These are phyloP conservation scores for Blastobasis lacticolella DNA, from an alignment of 2,888 invertebrate species.

Conservation along the genomic window DNA sequence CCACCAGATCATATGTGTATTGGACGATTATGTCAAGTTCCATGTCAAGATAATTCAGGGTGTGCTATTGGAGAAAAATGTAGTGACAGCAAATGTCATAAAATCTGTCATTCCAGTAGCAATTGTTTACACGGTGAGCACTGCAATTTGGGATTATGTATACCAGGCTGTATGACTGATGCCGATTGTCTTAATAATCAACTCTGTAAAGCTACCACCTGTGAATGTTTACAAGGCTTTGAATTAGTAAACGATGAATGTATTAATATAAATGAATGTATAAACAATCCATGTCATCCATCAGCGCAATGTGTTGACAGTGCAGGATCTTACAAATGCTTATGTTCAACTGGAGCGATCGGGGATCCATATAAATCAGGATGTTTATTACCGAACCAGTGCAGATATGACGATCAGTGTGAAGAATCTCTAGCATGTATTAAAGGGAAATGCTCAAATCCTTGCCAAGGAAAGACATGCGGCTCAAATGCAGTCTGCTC, in stretches of 20 bases:
- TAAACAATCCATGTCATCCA: conserved; percentile 84
- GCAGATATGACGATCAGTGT: conserved; percentile 83
- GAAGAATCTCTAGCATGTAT: conserved; percentile 83
- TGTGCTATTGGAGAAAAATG: conserved; percentile 92
- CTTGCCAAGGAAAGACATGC: conserved; percentile 82
- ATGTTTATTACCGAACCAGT: conserved; percentile 85
- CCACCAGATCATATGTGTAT: conserved; percentile 85
- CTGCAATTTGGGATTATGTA: conserved; percentile 86
- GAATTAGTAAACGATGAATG: conserved; percentile 83
- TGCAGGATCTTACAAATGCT: conserved; percentile 86
- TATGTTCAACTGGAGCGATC: conserved; percentile 85
- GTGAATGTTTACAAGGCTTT: conserved; percentile 86
- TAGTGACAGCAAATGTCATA: conserved; percentile 83
- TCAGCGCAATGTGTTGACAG: conserved; percentile 86
- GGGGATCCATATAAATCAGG: conserved; percentile 81
- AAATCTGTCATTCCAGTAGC: conserved; percentile 91
- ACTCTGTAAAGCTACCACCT: conserved; percentile 82
- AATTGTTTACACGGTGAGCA: conserved; percentile 94
- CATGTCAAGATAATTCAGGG: conserved; percentile 80
- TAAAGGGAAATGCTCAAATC: conserved; percentile 85
- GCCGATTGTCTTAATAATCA: conserved; percentile 86
- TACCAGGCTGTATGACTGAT: conserved; percentile 87
- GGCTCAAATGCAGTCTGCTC: conserved; percentile 85
- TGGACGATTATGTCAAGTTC: conserved; percentile 83
- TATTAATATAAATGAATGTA: conserved; percentile 88